Evolutionary conservation across 2,113 vertebrate species (phyloP), one percentile per base, ranked within the genome.

Genomic region (Manacus vitellinus): DNA sequence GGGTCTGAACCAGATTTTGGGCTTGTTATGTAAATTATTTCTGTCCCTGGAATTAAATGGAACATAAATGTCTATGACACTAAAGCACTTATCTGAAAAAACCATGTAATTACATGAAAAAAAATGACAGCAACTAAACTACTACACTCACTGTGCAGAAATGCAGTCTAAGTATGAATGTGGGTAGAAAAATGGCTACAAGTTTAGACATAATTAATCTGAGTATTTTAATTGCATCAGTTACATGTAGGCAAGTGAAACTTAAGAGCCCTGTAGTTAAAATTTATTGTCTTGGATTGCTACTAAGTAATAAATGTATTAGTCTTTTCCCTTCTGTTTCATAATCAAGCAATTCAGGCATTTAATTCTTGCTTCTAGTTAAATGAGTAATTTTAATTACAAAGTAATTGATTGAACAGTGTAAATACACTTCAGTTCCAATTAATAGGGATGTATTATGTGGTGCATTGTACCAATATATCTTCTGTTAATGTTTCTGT

Each of bases 351-450:
- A 51, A 71, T 85, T 72, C 39, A 79, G 47, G 13, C 52, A 33
- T 73, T 92, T 94, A 82, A 88, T 88, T 94, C 30, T 67, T 68
- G 15, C 56, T 94, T 90, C 52, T 63, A 63, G 74, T 85, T 79
- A 88, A 92, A 81, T 20, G 14, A 66, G 43, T 23, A 63, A 65
- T 88, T 92, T 95, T 88, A 92, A 90, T 85, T 82, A 33, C 20
- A 68, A 75, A 72, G 15, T 59, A 92, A 90, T 82, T 79, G 49
- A 85, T 85, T 72, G 56, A 82, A 79, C 39, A 49, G 35, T 68
- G 14, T 81, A 82, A 90, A 81, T 75, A 72, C 47, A 33, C 23
- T 92, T 78, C 35, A 33, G 5, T 78, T 66, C n/a, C 84, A 88
- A 62, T 87, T 74, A 81, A 71, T 85, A 67, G 14, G 25, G 28